Evolutionary conservation across 2,888 invertebrate species (phyloP), one percentile per base, ranked within the genome.

Genomic region (Noctua comes): DNA sequence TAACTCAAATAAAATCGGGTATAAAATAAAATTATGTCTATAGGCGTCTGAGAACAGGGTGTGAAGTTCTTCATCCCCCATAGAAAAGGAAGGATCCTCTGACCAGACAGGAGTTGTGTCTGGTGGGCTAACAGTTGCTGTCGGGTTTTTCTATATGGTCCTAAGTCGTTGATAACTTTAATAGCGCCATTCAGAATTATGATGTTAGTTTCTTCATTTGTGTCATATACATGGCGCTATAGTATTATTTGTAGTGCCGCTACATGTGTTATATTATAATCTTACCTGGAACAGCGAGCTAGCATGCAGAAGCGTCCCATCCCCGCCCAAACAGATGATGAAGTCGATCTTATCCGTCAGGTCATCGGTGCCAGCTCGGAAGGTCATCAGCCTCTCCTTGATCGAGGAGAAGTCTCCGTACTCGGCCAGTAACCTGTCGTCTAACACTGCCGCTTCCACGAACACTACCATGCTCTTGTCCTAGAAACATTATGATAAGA

Each of bases 291-390:
- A 99, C 68, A 99, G 96, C 68, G 99, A 98, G 91, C 99, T 99
- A 74, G 99, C 99, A 93, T 99, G 99, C 21, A 99, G 96, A 31
- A 99, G 96, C 0, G 99, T 99, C n/a, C 99, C 99, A 94, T 99
- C 99, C 21, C 99, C 99, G 1, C 99, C 99, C 68, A 99, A 97
- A 92, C 99, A 99, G 80, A 99, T 98, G 90, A 99, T 99, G 93
- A 99, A 99, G 96, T 99, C 99, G 86, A 99, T 99, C 95, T 99
- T 99, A 95, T 99, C 99, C 24, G 99, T 99, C 80, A 99, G 97
- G 95, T 99, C 99, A 94, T 99, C 99, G 73, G 99, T 98, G 82
- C 99, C 98, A 90, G 99, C 99, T 83, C 98, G 97, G 93, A 98
- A 98, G 7, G 99, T 99, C 97, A 98, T 98, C 88, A 99, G 97